Evolutionary conservation across 2,797 vertebrate genomes (phyloP).

Genomic region (Semotilus atromaculatus): DNA sequence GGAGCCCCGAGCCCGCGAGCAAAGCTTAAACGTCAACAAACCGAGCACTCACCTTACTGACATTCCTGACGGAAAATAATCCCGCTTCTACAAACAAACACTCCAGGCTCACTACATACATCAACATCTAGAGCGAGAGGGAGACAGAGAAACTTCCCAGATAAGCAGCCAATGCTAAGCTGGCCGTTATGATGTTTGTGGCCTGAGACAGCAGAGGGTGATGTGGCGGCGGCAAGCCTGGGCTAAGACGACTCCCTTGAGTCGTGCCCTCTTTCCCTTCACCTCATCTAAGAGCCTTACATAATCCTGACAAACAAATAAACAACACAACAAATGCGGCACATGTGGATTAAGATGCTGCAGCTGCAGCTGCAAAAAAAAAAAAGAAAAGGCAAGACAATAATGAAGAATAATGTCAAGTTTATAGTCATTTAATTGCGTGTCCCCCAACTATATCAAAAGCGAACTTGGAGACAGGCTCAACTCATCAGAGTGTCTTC

Average conservation of each 20-base stretch:
- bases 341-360: constrained; percentile 20
- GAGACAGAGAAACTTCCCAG: constrained; percentile 2
- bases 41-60: constrained; percentile 35
- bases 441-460: constrained; percentile 12
- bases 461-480: constrained; percentile 28
- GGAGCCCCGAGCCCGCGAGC: constrained; percentile 5
- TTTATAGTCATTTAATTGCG: neutral
- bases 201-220: constrained; percentile 28
- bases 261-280: constrained; percentile 20
- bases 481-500: constrained; percentile 38
- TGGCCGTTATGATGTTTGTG: constrained; percentile 18
- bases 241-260: constrained; percentile 5
- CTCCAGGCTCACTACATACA: constrained; percentile 40
- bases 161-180: neutral
- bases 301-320: constrained; percentile 42
- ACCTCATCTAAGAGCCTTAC: constrained; percentile 28
- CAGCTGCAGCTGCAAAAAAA: constrained; percentile 3
- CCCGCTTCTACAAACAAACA: constrained; percentile 45
- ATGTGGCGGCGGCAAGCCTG: constrained; percentile 13
- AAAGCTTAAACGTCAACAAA: constrained; percentile 44
- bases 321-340: constrained; percentile 34
- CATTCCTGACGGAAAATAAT: constrained; percentile 47
- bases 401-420: constrained; percentile 22
- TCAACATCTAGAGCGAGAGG: constrained; percentile 27
- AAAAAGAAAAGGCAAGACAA: neutral